phyloP scores from a whole-genome alignment of 2,797 vertebrate species.

The Sebastes oblongus region DNA sequence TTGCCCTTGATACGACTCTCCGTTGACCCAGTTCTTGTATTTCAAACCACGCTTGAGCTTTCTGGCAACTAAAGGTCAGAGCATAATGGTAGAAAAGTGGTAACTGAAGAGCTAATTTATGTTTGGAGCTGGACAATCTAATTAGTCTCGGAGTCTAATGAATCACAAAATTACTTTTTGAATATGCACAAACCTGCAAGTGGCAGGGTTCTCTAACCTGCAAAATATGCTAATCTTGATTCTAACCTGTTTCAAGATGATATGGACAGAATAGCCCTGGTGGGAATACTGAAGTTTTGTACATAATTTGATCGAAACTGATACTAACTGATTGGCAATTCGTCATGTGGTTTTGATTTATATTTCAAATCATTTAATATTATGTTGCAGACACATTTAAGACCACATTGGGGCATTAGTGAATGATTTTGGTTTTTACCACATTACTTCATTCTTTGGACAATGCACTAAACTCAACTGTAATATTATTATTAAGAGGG shows the following conservation, averaged over 20 bases:
- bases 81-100: neutral
- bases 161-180: neutral
- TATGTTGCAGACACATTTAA: neutral
- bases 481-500: neutral
- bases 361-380: neutral
- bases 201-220: no score
- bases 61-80: neutral
- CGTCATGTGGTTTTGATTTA: neutral
- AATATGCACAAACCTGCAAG: neutral
- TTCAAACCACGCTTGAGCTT: neutral
- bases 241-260: neutral
- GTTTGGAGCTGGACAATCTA: neutral
- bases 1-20: conserved; percentile 1
- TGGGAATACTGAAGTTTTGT: neutral
- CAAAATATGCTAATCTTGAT: neutral
- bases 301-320: neutral
- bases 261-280: neutral
- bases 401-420: neutral
- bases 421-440: neutral
- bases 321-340: neutral
- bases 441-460: neutral
- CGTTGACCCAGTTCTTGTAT: conserved; percentile 1
- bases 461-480: neutral
- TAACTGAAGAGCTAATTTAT: neutral
- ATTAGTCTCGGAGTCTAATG: neutral